Conservation (phyloP, 2,888 invertebrate species). For the Phalangium opilio region DNA sequence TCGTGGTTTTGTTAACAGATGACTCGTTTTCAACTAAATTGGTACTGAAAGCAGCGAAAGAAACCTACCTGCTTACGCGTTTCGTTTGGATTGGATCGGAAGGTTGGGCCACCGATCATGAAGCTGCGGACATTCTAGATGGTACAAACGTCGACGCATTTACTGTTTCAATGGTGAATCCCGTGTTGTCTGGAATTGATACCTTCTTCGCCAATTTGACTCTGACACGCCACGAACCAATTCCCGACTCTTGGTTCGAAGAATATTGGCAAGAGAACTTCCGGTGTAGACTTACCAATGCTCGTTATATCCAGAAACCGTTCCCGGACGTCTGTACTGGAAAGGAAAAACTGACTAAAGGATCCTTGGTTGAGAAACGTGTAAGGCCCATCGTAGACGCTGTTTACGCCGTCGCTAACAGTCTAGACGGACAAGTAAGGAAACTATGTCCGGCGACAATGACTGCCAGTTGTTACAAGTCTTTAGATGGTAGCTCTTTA, state of each 20-base stretch:
- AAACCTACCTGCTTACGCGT: slow-evolving; percentile 8
- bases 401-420: slow-evolving; percentile 28
- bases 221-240: slow-evolving; percentile 25
- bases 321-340: slow-evolving; percentile 24
- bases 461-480: too few relatives aligned
- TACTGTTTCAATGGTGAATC: slow-evolving; percentile 21
- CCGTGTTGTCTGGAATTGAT: slow-evolving; percentile 25
- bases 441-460: too few relatives aligned
- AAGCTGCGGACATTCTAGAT: slow-evolving; percentile 14
- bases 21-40: slow-evolving; percentile 24
- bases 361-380: too few relatives aligned
- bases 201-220: slow-evolving; percentile 26
- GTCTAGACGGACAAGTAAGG: slow-evolving; percentile 21
- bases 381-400: slow-evolving; percentile 27
- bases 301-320: slow-evolving; percentile 22
- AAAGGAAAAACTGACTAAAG: slow-evolving; percentile 23
- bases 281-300: slow-evolving; percentile 28
- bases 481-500: too few relatives aligned
- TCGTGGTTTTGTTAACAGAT: slow-evolving; percentile 30
- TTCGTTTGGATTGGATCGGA: slow-evolving; percentile 15
- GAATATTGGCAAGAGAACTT: slow-evolving; percentile 31
- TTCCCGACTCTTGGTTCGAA: slow-evolving; percentile 33
- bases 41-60: slow-evolving; percentile 27
- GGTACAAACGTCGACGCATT: slow-evolving; percentile 25
- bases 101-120: slow-evolving; percentile 11